Percentiles rank a stretch among this genome's conserved stretches.
These are phyloP conservation scores for Mesocricetus auratus DNA, from an alignment of 2,113 vertebrate genomes.

Conservation along the genomic window DNA sequence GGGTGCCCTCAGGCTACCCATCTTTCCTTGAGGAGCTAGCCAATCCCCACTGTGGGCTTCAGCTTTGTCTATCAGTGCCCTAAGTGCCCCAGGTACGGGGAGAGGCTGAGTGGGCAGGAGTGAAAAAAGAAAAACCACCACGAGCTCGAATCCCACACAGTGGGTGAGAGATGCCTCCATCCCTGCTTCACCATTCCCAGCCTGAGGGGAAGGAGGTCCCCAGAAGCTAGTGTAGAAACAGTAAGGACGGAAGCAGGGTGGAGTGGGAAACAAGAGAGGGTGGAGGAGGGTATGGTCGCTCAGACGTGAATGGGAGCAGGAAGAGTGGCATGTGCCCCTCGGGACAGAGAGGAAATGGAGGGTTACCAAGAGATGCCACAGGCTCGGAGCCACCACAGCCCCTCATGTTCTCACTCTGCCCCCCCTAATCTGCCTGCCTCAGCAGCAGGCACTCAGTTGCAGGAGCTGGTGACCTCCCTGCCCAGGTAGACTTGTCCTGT, in stretches of 20 bases:
- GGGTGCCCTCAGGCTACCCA: background rate
- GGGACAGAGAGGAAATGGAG: background rate
- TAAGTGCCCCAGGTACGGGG: background rate
- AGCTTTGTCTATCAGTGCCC: background rate
- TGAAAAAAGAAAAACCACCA: background rate
- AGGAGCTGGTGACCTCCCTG: background rate
- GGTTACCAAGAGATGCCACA: background rate
- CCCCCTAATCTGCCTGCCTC: background rate
- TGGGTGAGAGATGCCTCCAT: background rate
- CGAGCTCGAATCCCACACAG: background rate
- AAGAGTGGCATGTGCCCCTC: background rate
- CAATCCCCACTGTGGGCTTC: background rate
- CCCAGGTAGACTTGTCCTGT: too few species aligned
- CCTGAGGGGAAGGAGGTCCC: background rate
- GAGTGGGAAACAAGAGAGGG: background rate
- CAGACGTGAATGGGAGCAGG: background rate
- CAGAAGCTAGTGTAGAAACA: background rate
- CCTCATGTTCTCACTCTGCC: background rate
- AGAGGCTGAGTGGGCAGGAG: background rate
- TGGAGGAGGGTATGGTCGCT: rapidly evolving
- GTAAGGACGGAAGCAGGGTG: constrained; percentile 17
- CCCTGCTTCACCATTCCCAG: background rate
- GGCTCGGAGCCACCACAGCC: background rate
- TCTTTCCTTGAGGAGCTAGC: background rate
- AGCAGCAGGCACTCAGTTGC: background rate